A percentile compares a stretch with the other conserved stretches of the same genome.
These are phyloP conservation scores for Cephus spinipes DNA, from an alignment of 2,888 invertebrate genomes.

Conservation along the genomic window DNA sequence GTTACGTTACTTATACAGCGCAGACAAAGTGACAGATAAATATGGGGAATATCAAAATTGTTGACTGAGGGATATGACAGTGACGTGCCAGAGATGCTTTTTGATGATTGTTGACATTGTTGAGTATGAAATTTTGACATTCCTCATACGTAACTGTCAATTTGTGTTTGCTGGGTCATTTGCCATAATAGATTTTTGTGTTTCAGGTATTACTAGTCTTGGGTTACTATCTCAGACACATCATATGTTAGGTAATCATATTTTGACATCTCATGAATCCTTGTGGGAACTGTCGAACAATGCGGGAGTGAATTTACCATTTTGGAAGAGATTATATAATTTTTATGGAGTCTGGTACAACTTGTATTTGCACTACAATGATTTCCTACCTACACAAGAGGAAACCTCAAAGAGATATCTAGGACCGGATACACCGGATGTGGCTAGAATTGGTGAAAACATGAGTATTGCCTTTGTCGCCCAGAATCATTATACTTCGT, in stretches of 20 bases:
- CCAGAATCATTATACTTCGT: slow-evolving; percentile 35
- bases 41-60: too few species aligned
- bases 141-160: too few species aligned
- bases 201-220: slow-evolving; percentile 65
- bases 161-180: too few species aligned
- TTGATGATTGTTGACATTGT: too few species aligned
- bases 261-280: slow-evolving; percentile 61
- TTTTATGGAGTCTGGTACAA: neutral
- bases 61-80: too few species aligned
- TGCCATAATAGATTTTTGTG: neutral
- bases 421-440: slow-evolving; percentile 54
- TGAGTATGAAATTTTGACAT: too few species aligned
- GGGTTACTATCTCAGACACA: slow-evolving; percentile 68
- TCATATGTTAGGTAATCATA: slow-evolving; percentile 69
- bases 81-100: too few species aligned
- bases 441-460: slow-evolving; percentile 51
- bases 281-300: slow-evolving; percentile 5
- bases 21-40: too few species aligned
- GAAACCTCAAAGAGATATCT: slow-evolving; percentile 42
- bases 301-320: neutral
- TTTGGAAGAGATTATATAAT: slow-evolving; percentile 10
- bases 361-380: neutral
- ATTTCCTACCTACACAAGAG: slow-evolving; percentile 1
- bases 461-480: slow-evolving; percentile 40
- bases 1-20: too few species aligned